Percentiles rank a stretch among this genome's conserved stretches.
Evolutionary conservation across 2,888 invertebrate species (phyloP).

Genomic region (Drosophila longiperda): DNA sequence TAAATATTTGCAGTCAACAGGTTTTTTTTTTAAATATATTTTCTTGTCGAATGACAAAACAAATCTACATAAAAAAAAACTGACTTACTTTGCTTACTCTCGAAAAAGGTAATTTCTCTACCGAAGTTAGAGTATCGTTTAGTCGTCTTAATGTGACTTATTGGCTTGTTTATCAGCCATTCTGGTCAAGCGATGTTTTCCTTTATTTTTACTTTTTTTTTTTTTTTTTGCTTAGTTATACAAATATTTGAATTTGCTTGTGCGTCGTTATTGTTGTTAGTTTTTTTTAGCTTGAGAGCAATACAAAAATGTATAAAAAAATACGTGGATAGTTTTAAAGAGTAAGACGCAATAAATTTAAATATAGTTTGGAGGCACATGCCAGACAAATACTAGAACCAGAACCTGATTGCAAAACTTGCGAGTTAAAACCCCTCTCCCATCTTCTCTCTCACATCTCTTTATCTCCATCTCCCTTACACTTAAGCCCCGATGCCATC

Average conservation of each 20-base stretch:
- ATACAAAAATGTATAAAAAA: neutral
- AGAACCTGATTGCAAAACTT: conserved; percentile 39
- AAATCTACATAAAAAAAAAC: neutral
- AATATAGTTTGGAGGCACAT: conserved; percentile 34
- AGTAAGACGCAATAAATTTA: conserved; percentile 59
- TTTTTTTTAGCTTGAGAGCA: conserved; percentile 11
- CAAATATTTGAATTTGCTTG: conserved; percentile 41
- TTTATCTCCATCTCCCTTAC: neutral
- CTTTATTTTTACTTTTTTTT: conserved; percentile 14
- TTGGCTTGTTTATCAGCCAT: conserved; percentile 15
- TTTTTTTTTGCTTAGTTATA: conserved; percentile 13
- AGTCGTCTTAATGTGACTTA: neutral
- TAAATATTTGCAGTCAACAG: conserved; percentile 28
- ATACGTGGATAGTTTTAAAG: conserved; percentile 7
- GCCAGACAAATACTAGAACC: conserved; percentile 18
- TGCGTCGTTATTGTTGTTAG: conserved; percentile 2
- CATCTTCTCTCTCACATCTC: neutral
- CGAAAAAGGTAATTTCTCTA: neutral
- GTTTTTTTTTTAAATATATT: neutral
- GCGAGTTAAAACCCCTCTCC: conserved; percentile 3
- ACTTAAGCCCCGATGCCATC: neutral
- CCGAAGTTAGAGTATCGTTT: neutral
- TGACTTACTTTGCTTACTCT: neutral
- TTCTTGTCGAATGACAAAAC: neutral
- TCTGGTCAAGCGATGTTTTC: conserved; percentile 18